A percentile compares a stretch with the other conserved stretches of the same genome.
phyloP scores from a whole-genome alignment of 1,140 invertebrate genomes.

The Drosophila funebris region DNA sequence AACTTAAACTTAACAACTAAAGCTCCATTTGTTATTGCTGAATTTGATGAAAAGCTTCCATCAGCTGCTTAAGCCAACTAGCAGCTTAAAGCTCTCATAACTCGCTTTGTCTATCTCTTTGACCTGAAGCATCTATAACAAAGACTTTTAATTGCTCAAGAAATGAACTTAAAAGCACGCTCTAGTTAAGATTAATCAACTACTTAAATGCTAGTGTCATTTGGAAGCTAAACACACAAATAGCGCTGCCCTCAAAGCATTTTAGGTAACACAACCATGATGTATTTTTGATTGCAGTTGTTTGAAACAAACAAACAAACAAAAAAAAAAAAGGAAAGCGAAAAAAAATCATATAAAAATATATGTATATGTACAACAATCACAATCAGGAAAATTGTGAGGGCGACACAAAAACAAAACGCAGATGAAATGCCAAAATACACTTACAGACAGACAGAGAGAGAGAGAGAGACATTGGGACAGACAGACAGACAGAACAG shows the following conservation, averaged over 20 bases:
- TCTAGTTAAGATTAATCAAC: background rate
- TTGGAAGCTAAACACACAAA: conserved; percentile 9
- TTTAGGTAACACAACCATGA: conserved; percentile 37
- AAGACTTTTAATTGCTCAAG: too few species aligned
- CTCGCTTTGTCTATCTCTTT: too few species aligned
- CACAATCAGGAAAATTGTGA: conserved; percentile 68
- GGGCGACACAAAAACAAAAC: conserved; percentile 59
- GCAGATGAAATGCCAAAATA: conserved; percentile 57
- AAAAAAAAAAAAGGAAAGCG: conserved; percentile 31
- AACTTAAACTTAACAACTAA: too few species aligned
- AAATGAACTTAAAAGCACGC: too few species aligned
- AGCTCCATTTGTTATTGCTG: too few species aligned
- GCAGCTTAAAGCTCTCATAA: too few species aligned
- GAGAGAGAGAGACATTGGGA: background rate
- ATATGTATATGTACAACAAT: conserved; percentile 28
- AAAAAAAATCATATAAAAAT: conserved; percentile 16
- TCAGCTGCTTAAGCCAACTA: too few species aligned
- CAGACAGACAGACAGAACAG: conserved; percentile 30
- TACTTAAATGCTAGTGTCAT: conserved; percentile 13
- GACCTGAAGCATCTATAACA: too few species aligned
- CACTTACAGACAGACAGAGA: conserved; percentile 33
- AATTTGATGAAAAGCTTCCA: too few species aligned
- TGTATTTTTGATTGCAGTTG: conserved; percentile 76
- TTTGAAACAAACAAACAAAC: conserved; percentile 40
- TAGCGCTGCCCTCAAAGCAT: conserved; percentile 4